Base-by-base conservation (phyloP, 92 coral and sea anemone genomes). In the Hydrozoanthus gracilis region DNA sequence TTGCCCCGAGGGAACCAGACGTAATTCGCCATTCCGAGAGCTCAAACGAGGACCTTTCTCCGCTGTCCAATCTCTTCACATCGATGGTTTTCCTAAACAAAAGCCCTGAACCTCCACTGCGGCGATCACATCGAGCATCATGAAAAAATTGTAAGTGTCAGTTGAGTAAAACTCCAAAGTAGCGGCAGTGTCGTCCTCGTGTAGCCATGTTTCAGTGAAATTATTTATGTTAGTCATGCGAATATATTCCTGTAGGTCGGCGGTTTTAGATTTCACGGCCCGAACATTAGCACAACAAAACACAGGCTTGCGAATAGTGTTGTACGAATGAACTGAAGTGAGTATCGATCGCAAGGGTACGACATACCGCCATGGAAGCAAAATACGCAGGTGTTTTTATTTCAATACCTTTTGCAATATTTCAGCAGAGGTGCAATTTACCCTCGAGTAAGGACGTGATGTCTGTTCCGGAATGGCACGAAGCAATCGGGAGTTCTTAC, bases 151-250 rank as follows among this genome's bases (percentile, higher is more conserved):
- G 52, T 88, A 87, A 64, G 83, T 88, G 10, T 67, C 82, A 80
- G 87, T 65, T 47, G 82, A 73, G 68, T 80, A 80, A 79, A 88
- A 80, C 84, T 88, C 76, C 39, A 78, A 77, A 65, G 67, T 87
- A 14, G 91, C 84, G 2, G 88, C 91, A 62, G 77, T 74, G 71
- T 88, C 84, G 16, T 82, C 65, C 47, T 83, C 55, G 12, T 58
- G 7, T 51, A 88, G 72, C 91, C 88, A 74, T 11, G 88, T 83
- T 61, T 83, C 91, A 18, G 88, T 88, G 16, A 88, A 83, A 14
- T 74, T 11, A 60, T 88, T 85, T 11, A 61, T 44, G 51, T 83
- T 69, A 18, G 87, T 47, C 15, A 54, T n/a, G 50, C 58, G 49
- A 49, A 82, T 83, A 73, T 55, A 88, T 6, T 85, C 88, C 88